Evolutionary conservation across 2,797 vertebrate species (phyloP).

Genomic region (Myotis daubentonii): DNA sequence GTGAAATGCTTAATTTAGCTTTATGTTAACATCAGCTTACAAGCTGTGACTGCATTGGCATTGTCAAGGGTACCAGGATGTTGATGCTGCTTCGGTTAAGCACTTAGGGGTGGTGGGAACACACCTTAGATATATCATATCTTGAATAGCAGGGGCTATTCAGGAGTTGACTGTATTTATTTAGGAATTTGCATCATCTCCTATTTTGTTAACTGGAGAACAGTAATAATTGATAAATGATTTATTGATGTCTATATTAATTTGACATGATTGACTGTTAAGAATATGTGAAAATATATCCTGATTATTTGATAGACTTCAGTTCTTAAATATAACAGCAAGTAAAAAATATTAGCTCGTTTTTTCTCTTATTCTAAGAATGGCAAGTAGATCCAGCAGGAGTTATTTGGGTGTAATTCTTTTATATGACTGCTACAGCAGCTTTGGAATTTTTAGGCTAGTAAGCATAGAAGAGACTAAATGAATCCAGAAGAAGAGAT

Average conservation of each 20-base stretch:
- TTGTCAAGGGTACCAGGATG: neutral
- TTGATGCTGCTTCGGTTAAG: constrained; percentile 26
- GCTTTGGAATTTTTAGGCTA: neutral
- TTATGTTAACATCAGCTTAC: neutral
- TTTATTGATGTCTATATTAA: constrained; percentile 28
- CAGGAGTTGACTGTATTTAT: constrained; percentile 9
- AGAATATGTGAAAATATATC: constrained; percentile 36
- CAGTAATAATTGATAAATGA: constrained; percentile 30
- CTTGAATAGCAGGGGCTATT: neutral
- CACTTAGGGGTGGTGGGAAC: neutral
- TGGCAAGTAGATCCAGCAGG: neutral
- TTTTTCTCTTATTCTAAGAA: constrained; percentile 14
- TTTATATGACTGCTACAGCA: neutral
- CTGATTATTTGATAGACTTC: constrained; percentile 9
- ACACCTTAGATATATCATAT: neutral
- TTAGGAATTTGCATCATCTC: neutral
- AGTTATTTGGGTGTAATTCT: constrained; percentile 26
- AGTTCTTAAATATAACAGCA: constrained; percentile 11
- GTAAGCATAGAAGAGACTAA: neutral
- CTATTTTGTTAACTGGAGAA: constrained; percentile 37
- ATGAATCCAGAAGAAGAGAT: neutral
- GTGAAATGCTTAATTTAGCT: neutral
- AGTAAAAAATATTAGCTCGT: constrained; percentile 10
- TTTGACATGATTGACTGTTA: constrained; percentile 31
- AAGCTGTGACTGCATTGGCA: neutral